Evolutionary conservation across 1,140 invertebrate genomes (phyloP).

Genomic region (Sinella curviseta): DNA sequence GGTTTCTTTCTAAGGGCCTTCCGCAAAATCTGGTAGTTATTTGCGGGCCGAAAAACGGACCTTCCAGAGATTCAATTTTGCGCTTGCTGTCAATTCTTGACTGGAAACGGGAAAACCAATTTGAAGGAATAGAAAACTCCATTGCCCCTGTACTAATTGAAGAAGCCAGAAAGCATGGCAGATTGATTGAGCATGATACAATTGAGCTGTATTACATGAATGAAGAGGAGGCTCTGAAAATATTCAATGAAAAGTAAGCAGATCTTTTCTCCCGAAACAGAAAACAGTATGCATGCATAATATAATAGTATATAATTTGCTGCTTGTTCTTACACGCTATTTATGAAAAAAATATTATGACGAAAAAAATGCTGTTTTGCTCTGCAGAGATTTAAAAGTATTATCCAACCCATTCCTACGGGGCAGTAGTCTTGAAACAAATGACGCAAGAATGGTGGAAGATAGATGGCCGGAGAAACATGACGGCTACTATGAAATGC

Average conservation of each 20-base stretch:
- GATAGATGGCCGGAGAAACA: conserved; percentile 24
- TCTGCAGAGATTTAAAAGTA: neutral
- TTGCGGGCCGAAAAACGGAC: neutral
- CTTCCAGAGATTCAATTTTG: neutral
- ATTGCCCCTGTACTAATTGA: neutral
- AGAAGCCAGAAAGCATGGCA: neutral
- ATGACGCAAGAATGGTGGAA: conserved; percentile 15
- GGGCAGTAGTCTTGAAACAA: neutral
- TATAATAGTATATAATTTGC: neutral
- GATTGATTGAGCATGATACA: conserved; percentile 20
- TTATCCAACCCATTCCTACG: neutral
- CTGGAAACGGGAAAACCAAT: conserved; percentile 31
- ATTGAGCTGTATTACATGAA: conserved; percentile 25
- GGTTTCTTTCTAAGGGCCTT: conserved; percentile 13
- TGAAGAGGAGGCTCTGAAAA: neutral
- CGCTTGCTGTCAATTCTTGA: neutral
- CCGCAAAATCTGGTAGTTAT: conserved; percentile 25
- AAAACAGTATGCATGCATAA: neutral
- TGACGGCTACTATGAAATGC: conserved; percentile 26
- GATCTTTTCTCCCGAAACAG: neutral
- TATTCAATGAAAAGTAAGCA: neutral
- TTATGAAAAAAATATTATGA: neutral
- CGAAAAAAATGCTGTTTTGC: neutral
- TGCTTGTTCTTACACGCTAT: neutral
- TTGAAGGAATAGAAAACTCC: conserved; percentile 26